Evolutionary conservation across 2,113 vertebrate genomes (phyloP).

Genomic region (Anas platyrhynchos): DNA sequence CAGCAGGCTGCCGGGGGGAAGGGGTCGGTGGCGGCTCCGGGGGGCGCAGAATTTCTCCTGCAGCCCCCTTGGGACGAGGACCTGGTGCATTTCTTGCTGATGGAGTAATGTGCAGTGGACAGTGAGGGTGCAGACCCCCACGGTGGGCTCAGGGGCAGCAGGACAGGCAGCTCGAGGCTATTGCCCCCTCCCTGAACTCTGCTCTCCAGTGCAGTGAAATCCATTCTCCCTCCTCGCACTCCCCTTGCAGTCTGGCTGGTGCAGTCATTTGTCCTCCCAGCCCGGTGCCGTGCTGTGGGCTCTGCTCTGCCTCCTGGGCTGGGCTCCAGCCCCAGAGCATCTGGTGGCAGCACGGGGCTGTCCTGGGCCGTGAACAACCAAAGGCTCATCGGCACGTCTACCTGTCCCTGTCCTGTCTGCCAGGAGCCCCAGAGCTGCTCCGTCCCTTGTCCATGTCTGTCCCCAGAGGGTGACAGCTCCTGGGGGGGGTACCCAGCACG

Average conservation of each 20-base stretch:
- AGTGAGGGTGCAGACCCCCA: neutral
- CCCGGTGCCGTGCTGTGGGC: neutral
- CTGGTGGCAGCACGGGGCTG: neutral
- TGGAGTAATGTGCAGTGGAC: neutral
- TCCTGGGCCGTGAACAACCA: neutral
- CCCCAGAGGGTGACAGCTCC: neutral
- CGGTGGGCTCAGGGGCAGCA: too few species aligned
- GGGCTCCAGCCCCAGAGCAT: accelerated
- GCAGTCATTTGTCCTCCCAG: slow-evolving; percentile 28
- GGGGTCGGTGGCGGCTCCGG: accelerated
- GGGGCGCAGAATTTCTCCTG: neutral
- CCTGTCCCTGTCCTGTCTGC: neutral
- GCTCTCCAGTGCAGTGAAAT: neutral
- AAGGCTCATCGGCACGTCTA: neutral
- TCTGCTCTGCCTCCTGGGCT: neutral
- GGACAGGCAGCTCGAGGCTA: neutral
- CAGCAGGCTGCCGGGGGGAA: accelerated
- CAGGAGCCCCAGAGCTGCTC: neutral
- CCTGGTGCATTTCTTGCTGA: neutral
- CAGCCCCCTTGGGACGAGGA: neutral
- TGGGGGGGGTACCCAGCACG: accelerated
- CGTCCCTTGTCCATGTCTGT: neutral
- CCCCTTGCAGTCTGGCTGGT: neutral
- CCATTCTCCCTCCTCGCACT: neutral
- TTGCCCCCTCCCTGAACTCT: neutral